Percentiles rank a stretch among this genome's conserved stretches.
Conservation (phyloP, 2,797 vertebrate species). For the Falco biarmicus region DNA sequence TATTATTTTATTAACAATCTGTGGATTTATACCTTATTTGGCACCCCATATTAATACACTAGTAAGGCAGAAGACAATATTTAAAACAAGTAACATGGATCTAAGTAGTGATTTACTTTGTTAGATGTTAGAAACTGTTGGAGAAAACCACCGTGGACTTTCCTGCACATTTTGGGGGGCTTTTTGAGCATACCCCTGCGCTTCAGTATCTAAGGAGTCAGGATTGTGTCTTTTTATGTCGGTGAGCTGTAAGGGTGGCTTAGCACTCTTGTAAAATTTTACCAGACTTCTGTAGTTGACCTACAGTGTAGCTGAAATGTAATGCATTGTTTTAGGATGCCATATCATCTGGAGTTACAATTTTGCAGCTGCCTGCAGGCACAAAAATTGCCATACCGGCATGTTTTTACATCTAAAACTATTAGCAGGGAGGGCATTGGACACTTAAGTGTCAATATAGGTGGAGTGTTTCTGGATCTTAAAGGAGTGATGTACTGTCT, state of each 20-base stretch:
- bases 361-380: not conserved
- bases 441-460: not conserved
- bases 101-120: not conserved
- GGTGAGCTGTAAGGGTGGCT: not conserved
- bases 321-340: not conserved
- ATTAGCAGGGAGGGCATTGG: not conserved
- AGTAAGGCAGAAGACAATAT: not conserved
- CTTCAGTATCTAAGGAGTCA: not conserved
- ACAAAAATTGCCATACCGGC: not conserved
- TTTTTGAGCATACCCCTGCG: not conserved
- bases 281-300: not conserved
- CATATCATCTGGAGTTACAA: not conserved
- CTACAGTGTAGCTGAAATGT: not conserved
- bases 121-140: not conserved
- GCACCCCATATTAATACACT: not conserved
- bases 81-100: not conserved
- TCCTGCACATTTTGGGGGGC: not conserved
- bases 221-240: not conserved
- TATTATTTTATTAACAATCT: not conserved
- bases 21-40: not conserved
- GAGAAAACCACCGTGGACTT: not conserved
- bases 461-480: not conserved
- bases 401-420: not conserved
- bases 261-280: not conserved
- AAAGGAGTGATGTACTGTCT: not conserved